Base-by-base conservation (phyloP, 2,797 vertebrate species). In the Gorsachius magnificus region DNA sequence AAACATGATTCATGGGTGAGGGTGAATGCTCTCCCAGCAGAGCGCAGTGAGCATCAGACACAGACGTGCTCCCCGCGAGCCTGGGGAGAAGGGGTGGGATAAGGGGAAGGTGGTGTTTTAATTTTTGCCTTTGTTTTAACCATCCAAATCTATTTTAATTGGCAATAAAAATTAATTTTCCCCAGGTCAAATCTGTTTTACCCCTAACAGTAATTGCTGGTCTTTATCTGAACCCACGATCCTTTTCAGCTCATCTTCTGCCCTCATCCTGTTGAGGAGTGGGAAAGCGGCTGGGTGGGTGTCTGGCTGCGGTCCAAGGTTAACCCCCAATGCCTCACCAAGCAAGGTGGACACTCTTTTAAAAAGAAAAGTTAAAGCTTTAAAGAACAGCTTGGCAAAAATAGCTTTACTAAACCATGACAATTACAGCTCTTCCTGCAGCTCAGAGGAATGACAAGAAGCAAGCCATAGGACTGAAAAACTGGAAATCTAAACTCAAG, bases 51-150 rank as follows among this genome's bases (percentile, higher is more conserved):
- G 48, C 38, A 90, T 57, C 33, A 4, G 2, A 51, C 31, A 56
- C 15, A 83, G 41, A 77, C 6, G 29, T 3, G 19, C 3, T 81
- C 66, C 60, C 64, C 77, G 51, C 6, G 19, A 79, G 50, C 31
- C 56, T 48, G 13, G 12, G 5, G 12, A 2, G 8, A 58, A 76
- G 1, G 15, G 18, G 5, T 48, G 21, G 45, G 45, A 64, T 63
- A 13, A 17, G 3, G 15, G 16, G 9, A 71, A 78, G 19, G 57
- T 13, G 7, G 19, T 20, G 9, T 3, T 80, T 77, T 35, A 12
- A 36, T 48, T 86, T 85, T 31, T 91, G 10, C 18, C 24, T 81
- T 74, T 56, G 20, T 80, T 93, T 83, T 41, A 88, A 90, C 53
- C 50, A 68, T 64, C 3, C 45, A 82, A 35, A 66, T 51, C 45